A percentile compares a stretch with the other conserved stretches of the same genome.
Conservation (phyloP, 30 jellyfish, hydroid and myxozoan species). For the Phacellophora camtschatica region DNA sequence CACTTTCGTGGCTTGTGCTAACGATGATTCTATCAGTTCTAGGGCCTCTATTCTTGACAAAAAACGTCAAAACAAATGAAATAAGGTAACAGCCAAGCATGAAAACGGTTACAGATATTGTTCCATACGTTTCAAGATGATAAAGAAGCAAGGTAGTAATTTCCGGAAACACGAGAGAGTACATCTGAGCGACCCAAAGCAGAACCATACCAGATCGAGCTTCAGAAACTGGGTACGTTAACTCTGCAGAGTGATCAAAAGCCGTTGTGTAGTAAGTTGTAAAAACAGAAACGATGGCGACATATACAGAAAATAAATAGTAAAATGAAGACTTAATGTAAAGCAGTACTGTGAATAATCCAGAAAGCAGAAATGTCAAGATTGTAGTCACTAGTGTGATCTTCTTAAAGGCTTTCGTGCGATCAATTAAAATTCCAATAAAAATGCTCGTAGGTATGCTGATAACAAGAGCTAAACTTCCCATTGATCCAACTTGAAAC, state of each 20-base stretch:
- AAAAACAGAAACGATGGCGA: not conserved
- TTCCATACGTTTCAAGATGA: not conserved
- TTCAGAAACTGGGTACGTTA: conserved; percentile 67
- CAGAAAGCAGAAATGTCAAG: conserved; percentile 17
- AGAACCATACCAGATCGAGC: conserved; percentile 52
- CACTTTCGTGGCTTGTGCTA: too few species aligned
- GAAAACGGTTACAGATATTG: not conserved
- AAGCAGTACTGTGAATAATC: conserved; percentile 27
- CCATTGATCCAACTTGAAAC: conserved; percentile 69
- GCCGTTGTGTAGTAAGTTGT: conserved; percentile 85
- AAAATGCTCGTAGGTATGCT: conserved; percentile 60
- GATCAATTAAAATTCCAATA: conserved; percentile 71
- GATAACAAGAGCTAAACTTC: conserved; percentile 44
- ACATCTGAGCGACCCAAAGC: conserved; percentile 54
- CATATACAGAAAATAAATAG: conserved; percentile 1
- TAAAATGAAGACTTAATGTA: conserved; percentile 5
- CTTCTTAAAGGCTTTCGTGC: conserved; percentile 56
- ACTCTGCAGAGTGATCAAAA: conserved; percentile 77
- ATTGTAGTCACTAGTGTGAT: conserved; percentile 51
- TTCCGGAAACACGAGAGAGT: conserved; percentile 8
- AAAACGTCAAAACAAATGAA: not conserved
- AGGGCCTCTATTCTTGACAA: not conserved
- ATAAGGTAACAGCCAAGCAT: not conserved
- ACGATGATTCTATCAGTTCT: too few species aligned
- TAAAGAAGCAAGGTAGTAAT: conserved; percentile 1